These are phyloP conservation scores for Ooceraea biroi DNA, from an alignment of 1,140 invertebrate genomes.

Conservation along the genomic window DNA sequence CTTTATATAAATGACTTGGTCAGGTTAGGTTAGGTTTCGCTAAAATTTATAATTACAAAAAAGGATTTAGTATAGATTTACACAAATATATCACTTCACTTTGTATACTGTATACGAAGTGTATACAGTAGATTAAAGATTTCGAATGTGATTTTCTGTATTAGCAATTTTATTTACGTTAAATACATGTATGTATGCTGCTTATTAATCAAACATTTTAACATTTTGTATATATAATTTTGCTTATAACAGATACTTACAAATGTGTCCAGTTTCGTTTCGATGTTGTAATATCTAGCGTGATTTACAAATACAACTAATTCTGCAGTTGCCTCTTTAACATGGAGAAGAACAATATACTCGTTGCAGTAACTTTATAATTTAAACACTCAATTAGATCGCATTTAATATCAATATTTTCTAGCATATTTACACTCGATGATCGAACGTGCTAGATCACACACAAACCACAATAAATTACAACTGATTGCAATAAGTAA, in stretches of 20 bases:
- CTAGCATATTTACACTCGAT: neutral
- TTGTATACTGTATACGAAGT: too few species aligned
- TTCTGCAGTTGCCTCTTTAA: slow-evolving; percentile 95
- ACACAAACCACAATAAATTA: too few species aligned
- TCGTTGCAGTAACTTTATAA: slow-evolving; percentile 90
- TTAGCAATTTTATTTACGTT: too few species aligned
- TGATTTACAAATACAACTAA: slow-evolving; percentile 98
- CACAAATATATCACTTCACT: too few species aligned
- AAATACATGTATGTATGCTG: too few species aligned
- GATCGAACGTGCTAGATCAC: neutral
- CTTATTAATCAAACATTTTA: neutral
- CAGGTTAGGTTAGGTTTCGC: too few species aligned
- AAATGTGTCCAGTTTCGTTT: neutral
- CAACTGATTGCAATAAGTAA: too few species aligned
- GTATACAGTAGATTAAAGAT: too few species aligned
- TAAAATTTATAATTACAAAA: too few species aligned
- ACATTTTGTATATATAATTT: neutral
- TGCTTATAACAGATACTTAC: neutral
- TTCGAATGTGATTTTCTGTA: too few species aligned
- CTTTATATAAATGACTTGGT: too few species aligned
- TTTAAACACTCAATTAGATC: neutral
- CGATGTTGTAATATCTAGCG: neutral
- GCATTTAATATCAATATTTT: neutral
- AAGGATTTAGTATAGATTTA: too few species aligned
- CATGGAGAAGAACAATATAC: slow-evolving; percentile 92